Base-by-base conservation (phyloP, 2,888 invertebrate genomes). In the Drepana falcataria region DNA sequence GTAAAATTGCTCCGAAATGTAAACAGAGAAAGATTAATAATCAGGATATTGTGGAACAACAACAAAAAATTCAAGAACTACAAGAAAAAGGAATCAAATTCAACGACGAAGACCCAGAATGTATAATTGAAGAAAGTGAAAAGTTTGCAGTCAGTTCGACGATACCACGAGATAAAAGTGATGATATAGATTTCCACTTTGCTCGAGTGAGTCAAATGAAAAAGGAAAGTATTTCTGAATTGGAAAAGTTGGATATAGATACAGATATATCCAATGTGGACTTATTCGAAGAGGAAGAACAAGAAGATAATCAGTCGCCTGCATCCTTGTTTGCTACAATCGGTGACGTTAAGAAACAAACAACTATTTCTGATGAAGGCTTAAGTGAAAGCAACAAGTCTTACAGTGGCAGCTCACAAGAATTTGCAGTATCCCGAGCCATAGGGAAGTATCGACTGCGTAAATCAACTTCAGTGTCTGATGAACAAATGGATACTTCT, bases 401-500 rank as follows among this genome's bases (percentile, higher is more conserved):
- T 2, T 93, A 92, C 55, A 92, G 93, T 58, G 94, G 94, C 34
- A 93, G 95, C 21, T 94, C 95, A 6, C 95, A 96, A 93, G 96
- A 96, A 76, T 96, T 96, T 81, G 96, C 96, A 0, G 96, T 96
- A 0, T 96, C 96, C 0, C 87, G 96, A 72, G 96, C 96, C 0
- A 84, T 96, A 35, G 96, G 96, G 35, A 96, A 95, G 83, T 96
- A 96, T 75, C 91, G 96, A 49, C 92, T 95, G 64, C 91, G 94
- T 59, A 94, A 95, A 67, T 95, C 95, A 41, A 94, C 94, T 21
- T 94, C 94, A 33, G 88, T 94, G 52, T 94, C 94, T 47, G 95
- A 95, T 68, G 95, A 95, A 60, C 94, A 94, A 72, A 87, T 92
- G 51, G 78, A 94, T 57, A 90, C 88, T 5, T 85, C 85, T 47